Conservation (phyloP, 37 sponge, comb jelly and placozoan genomes). For the Agelas oroides region DNA sequence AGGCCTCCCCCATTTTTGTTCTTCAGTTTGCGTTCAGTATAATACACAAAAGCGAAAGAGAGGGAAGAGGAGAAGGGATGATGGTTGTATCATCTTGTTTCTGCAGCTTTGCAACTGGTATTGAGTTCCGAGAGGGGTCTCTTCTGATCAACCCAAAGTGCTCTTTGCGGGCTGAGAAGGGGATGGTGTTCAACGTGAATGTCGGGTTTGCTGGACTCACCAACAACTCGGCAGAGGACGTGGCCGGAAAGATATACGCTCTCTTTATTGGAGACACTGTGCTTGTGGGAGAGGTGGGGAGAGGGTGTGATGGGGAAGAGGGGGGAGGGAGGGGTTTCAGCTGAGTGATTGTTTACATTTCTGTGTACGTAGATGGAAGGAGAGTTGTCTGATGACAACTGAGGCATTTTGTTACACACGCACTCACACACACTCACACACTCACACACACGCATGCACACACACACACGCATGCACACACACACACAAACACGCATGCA, state of each 20-base stretch:
- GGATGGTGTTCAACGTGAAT: constrained; percentile 87
- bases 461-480: constrained; percentile 22
- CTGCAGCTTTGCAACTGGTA: constrained; percentile 87
- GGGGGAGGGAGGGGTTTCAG: neutral
- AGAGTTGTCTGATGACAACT: too few relatives aligned
- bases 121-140: constrained; percentile 91
- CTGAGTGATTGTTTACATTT: neutral
- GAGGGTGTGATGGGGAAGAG: neutral
- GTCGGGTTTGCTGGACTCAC: constrained; percentile 75
- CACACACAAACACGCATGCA: neutral
- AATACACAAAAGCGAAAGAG: too few relatives aligned
- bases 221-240: constrained; percentile 60
- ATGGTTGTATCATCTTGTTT: too few relatives aligned
- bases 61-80: too few relatives aligned
- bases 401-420: too few relatives aligned
- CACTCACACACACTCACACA: too few relatives aligned
- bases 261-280: constrained; percentile 96
- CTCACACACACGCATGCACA: neutral
- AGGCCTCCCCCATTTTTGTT: too few relatives aligned
- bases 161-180: constrained; percentile 42
- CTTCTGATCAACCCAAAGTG: constrained; percentile 86
- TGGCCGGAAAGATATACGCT: constrained; percentile 71
- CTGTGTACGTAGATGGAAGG: too few relatives aligned
- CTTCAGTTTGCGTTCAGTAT: too few relatives aligned
- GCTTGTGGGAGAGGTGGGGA: constrained; percentile 66